phyloP scores from a whole-genome alignment of 1,140 invertebrate genomes.

The Macrocentrus cingulum region DNA sequence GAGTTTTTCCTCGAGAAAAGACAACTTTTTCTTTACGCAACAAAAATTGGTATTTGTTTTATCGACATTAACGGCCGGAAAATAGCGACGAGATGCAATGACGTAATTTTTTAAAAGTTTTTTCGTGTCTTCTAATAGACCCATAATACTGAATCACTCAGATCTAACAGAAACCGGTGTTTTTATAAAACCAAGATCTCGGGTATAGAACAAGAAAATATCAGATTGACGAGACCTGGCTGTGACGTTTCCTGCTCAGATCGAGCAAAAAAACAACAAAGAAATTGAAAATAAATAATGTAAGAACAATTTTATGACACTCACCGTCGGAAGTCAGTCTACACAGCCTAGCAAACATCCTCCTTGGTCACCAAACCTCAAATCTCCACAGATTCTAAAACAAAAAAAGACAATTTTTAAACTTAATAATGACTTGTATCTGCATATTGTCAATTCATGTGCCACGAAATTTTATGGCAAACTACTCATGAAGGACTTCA shows the following conservation, averaged over 20 bases:
- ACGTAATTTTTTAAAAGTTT: no score
- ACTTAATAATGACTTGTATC: neutral
- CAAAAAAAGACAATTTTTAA: neutral
- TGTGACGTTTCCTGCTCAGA: neutral
- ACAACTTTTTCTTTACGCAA: no score
- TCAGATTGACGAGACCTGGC: neutral
- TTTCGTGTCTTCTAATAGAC: no score
- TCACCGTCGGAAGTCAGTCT: conserved; percentile 34
- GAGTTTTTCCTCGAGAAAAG: no score
- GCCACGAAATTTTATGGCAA: no score
- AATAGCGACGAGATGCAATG: no score
- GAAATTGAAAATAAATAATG: conserved; percentile 3
- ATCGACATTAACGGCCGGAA: no score
- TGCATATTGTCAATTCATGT: no score
- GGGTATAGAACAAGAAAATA: neutral
- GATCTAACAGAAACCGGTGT: neutral
- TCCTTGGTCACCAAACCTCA: conserved; percentile 11
- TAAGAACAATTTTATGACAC: no score
- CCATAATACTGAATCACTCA: neutral
- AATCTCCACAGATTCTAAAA: no score
- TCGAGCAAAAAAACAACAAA: neutral
- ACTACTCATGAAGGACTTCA: no score
- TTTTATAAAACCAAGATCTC: neutral
- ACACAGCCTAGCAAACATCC: conserved; percentile 42
- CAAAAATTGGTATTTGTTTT: no score